phyloP scores from a whole-genome alignment of 2,113 vertebrate genomes.

The Cettia cetti region DNA sequence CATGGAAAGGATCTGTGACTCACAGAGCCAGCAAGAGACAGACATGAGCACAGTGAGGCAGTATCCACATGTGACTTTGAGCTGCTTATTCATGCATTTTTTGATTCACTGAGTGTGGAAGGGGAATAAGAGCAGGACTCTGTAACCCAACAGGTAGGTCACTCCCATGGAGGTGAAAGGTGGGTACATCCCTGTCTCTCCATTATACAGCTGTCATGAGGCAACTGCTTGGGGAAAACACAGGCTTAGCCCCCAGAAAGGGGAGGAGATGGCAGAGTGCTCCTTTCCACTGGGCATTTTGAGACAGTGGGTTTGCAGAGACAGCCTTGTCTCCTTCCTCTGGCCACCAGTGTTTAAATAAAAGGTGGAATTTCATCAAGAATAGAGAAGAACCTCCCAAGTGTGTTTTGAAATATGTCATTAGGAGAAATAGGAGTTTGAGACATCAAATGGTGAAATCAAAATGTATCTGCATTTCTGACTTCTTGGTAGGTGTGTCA shows the following conservation, averaged over 20 bases:
- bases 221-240: not conserved
- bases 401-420: not conserved
- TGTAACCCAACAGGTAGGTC: not conserved
- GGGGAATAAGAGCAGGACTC: not conserved
- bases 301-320: not conserved
- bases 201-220: not conserved
- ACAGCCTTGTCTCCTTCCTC: not conserved
- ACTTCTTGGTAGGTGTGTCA: not conserved
- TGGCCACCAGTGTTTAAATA: not conserved
- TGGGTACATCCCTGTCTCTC: not conserved
- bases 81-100: not conserved
- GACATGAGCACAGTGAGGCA: not conserved
- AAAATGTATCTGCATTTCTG: not conserved
- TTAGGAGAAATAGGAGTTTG: not conserved
- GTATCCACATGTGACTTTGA: accelerated
- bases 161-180: not conserved
- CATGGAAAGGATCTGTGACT: not conserved
- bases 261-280: not conserved
- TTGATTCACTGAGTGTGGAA: not conserved
- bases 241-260: not conserved
- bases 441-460: not conserved
- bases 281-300: not conserved
- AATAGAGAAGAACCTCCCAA: not conserved
- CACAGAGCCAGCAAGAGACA: not conserved
- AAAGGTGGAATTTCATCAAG: not conserved